Percentiles rank a stretch among this genome's conserved stretches.
Conservation (phyloP, 2,888 invertebrate species). For the Pherbina coryleti region DNA sequence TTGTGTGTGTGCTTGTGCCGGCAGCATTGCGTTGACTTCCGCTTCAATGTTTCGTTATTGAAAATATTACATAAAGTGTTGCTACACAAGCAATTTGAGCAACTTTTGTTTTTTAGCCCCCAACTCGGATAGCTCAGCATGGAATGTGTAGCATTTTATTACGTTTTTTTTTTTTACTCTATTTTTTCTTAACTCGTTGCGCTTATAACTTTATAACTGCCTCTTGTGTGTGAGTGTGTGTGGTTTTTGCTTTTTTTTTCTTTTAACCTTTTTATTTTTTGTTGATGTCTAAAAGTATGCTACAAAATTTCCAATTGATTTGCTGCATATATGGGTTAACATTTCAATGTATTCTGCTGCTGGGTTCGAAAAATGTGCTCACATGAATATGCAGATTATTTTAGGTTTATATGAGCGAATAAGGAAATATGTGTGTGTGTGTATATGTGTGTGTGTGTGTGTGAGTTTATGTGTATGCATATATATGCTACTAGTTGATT, state of each 20-base stretch:
- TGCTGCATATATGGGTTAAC: conserved; percentile 22
- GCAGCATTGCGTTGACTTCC: conserved; percentile 12
- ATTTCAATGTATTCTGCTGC: background rate
- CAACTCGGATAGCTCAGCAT: background rate
- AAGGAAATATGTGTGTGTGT: background rate
- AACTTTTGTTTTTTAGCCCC: background rate
- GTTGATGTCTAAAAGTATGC: conserved; percentile 3
- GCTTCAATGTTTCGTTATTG: conserved; percentile 21
- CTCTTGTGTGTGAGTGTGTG: too few relatives aligned
- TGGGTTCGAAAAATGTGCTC: too few relatives aligned
- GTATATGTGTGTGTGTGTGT: background rate
- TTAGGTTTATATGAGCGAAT: background rate
- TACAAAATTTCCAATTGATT: conserved; percentile 18
- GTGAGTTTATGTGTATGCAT: background rate
- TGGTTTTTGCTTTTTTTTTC: background rate
- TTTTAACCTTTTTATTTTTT: background rate
- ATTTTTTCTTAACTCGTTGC: too few relatives aligned
- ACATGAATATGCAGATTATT: too few relatives aligned
- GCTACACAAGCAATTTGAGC: background rate
- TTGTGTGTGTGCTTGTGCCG: background rate
- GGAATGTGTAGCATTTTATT: too few relatives aligned
- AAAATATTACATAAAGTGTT: conserved; percentile 8
- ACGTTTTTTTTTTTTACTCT: too few relatives aligned
- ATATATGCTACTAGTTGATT: background rate
- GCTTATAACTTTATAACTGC: too few relatives aligned